These are phyloP conservation scores for Erpetoichthys calabaricus DNA, from an alignment of 2,797 vertebrate species.

Conservation along the genomic window DNA sequence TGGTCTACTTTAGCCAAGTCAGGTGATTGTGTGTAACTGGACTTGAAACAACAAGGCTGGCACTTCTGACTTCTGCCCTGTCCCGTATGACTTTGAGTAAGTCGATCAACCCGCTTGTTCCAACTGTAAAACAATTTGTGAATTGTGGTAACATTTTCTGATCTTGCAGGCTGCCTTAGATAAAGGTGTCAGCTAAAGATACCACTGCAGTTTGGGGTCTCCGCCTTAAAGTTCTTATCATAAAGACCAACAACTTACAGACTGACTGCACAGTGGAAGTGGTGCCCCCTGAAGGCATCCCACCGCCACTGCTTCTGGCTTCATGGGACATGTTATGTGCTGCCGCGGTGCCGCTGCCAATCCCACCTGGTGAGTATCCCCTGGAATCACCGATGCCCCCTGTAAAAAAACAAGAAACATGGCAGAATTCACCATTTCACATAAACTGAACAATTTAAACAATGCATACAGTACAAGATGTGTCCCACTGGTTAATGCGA, in stretches of 20 bases:
- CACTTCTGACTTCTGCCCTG: too few species aligned
- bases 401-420: too few species aligned
- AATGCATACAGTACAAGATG: too few species aligned
- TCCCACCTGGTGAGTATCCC: neutral
- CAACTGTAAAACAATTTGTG: neutral
- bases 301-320: conserved; percentile 8
- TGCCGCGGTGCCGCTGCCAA: neutral
- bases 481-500: too few species aligned
- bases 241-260: conserved; percentile 16
- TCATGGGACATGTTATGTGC: conserved; percentile 18
- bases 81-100: too few species aligned
- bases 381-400: too few species aligned
- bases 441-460: too few species aligned
- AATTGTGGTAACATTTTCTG: conserved; percentile 4
- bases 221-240: neutral
- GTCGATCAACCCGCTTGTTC: too few species aligned
- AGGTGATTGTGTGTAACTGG: too few species aligned
- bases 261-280: conserved; percentile 24
- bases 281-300: conserved; percentile 18
- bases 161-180: neutral
- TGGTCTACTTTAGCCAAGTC: too few species aligned
- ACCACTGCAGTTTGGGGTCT: conserved; percentile 3
- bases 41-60: too few species aligned
- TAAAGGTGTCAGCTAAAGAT: neutral
- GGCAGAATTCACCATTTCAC: too few species aligned